Evolutionary conservation across 2,113 vertebrate species (phyloP), one percentile per base, ranked within the genome.

Genomic region (Burhinus oedicnemus): DNA sequence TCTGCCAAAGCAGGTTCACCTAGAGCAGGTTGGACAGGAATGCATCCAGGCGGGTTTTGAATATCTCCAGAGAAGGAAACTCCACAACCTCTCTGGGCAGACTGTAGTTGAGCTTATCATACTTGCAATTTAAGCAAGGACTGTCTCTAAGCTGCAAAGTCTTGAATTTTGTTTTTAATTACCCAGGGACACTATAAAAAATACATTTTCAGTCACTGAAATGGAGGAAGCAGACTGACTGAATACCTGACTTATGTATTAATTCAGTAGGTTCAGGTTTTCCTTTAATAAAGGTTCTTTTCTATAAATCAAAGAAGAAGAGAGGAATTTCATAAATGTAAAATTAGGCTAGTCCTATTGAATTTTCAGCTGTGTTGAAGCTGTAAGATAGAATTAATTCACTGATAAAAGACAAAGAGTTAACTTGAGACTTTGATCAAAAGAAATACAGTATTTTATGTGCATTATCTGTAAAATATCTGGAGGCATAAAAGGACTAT

Each of bases 251-350:
- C 13, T 83, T 90, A 45, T 38, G 18, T 45, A 90, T 84, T 89
- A 83, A 58, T 91, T 88, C 45, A 60, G 17, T 72, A 85, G 77
- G 15, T 92, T 93, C 77, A 95, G 30, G 18, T 58, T 95, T 96
- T 81, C 30, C n/a, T 90, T 87, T 90, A 87, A 74, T 89, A 87
- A 90, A 94, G 77, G 51, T 42, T 66, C 23, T 44, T 66, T 54
- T 88, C 42, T 90, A 74, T 91, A 96, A 97, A 90, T 95, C 58
- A 88, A 68, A 92, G 77, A 25, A 88, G 38, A 80, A 27, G 25
- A 68, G n/a, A 95, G 17, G 30, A 95, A 94, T 91, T 91, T 79
- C 8, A 86, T 54, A 95, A 95, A 93, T 89, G 47, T 83, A 87
- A 91, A 93, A 95, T 93, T 58, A 96, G 23, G 18, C 47, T 87